phyloP scores from a whole-genome alignment of 2,113 vertebrate genomes.

The Procapra przewalskii region DNA sequence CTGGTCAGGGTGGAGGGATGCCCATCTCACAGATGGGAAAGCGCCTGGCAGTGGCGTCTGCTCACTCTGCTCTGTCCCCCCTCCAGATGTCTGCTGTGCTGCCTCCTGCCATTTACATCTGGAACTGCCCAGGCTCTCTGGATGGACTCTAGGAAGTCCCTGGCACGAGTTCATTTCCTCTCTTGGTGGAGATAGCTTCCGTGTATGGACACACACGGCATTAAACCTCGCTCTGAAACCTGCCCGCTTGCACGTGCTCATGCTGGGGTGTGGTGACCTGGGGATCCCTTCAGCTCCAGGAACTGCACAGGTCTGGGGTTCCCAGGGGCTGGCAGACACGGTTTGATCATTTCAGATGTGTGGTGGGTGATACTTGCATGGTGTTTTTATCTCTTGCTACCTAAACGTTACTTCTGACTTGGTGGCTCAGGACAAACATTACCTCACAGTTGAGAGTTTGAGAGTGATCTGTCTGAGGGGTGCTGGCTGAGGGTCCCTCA shows the following conservation, averaged over 20 bases:
- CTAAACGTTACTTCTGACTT: no score
- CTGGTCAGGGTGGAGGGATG: neutral
- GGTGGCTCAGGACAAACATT: neutral
- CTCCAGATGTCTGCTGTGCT: neutral
- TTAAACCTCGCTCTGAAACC: slow-evolving; percentile 12
- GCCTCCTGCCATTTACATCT: neutral
- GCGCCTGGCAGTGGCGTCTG: neutral
- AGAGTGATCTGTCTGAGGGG: neutral
- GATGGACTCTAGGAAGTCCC: neutral
- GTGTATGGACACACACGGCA: neutral
- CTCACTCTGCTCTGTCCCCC: neutral
- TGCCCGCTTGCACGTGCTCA: neutral
- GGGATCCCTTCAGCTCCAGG: neutral
- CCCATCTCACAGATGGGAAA: neutral
- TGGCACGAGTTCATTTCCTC: neutral
- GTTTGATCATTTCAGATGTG: neutral
- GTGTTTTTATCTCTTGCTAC: neutral
- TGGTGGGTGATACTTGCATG: neutral
- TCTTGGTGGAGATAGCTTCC: neutral
- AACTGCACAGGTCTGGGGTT: neutral
- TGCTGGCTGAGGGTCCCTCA: neutral
- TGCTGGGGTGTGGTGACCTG: neutral
- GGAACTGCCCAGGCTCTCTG: neutral
- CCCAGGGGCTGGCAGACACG: neutral
- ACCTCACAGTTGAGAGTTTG: neutral